Evolutionary conservation across 1,140 invertebrate species (phyloP).

Genomic region (Chrysomallon squamiferum): DNA sequence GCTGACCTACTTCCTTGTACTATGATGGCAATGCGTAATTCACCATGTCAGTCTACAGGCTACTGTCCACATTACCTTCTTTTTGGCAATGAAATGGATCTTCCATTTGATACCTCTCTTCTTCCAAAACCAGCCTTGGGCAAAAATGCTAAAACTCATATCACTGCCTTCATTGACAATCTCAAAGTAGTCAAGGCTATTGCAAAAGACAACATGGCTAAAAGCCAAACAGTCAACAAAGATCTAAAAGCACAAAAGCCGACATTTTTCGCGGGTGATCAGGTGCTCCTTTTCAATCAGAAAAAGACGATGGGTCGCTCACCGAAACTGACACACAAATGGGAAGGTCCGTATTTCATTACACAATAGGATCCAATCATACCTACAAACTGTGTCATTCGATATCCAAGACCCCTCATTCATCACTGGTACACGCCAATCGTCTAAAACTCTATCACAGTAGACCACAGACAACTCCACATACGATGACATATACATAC

Average conservation of each 20-base stretch:
- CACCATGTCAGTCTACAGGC: constrained; percentile 14
- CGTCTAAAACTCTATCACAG: too few species aligned
- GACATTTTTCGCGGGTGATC: too few species aligned
- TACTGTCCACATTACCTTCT: constrained; percentile 22
- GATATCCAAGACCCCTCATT: too few species aligned
- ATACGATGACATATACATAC: too few species aligned
- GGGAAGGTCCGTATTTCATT: constrained; percentile 15
- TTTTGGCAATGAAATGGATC: constrained; percentile 27
- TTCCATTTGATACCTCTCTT: constrained; percentile 21
- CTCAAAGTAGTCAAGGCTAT: constrained; percentile 13
- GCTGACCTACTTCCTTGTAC: constrained; percentile 7
- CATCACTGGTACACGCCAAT: too few species aligned
- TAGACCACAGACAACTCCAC: too few species aligned
- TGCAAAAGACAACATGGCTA: constrained; percentile 16
- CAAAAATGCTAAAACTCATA: constrained; percentile 6
- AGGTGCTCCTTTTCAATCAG: too few species aligned
- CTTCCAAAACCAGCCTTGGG: constrained; percentile 20
- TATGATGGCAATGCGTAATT: constrained; percentile 20
- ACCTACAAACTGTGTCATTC: too few species aligned
- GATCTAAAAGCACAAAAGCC: too few species aligned
- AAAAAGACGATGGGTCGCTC: constrained; percentile 13
- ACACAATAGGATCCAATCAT: constrained; percentile 9
- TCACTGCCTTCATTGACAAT: constrained; percentile 10
- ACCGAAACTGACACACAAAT: constrained; percentile 17
- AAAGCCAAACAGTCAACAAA: too few species aligned